phyloP scores from a whole-genome alignment of 2,113 vertebrate genomes.

The Labeo catla region DNA sequence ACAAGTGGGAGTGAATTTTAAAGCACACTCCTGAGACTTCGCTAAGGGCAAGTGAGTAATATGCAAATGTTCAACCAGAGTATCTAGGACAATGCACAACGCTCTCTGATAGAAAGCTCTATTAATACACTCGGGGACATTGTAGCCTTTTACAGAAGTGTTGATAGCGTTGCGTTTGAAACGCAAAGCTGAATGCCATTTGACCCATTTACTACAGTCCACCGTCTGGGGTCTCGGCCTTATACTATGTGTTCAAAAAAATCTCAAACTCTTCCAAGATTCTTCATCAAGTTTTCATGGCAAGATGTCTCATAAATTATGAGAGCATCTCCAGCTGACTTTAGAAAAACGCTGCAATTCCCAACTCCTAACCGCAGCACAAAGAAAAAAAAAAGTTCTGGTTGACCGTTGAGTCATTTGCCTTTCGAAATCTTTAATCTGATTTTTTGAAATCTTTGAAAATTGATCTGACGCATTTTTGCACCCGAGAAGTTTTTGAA shows the following conservation, averaged over 20 bases:
- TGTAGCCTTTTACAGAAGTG: slow-evolving; percentile 58
- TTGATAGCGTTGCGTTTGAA: slow-evolving; percentile 50
- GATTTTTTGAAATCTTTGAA: slow-evolving; percentile 41
- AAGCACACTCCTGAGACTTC: slow-evolving; percentile 71
- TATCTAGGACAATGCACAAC: slow-evolving; percentile 75
- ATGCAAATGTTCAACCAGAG: slow-evolving; percentile 74
- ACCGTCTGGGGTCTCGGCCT: slow-evolving; percentile 60
- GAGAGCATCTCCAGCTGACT: slow-evolving; percentile 67
- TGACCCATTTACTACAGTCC: slow-evolving; percentile 74
- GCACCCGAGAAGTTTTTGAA: neutral
- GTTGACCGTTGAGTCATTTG: slow-evolving; percentile 19
- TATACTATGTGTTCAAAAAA: slow-evolving; percentile 54
- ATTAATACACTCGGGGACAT: slow-evolving; percentile 69
- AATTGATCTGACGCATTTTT: neutral
- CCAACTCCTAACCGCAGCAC: slow-evolving; percentile 63
- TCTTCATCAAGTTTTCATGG: slow-evolving; percentile 76
- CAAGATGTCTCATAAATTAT: slow-evolving; percentile 76
- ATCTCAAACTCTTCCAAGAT: slow-evolving; percentile 72
- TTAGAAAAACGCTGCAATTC: slow-evolving; percentile 63
- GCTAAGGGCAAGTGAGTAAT: slow-evolving; percentile 76
- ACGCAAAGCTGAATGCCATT: slow-evolving; percentile 52
- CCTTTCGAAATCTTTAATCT: slow-evolving; percentile 28
- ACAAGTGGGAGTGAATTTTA: slow-evolving; percentile 71
- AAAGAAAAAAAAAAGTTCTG: slow-evolving; percentile 52
- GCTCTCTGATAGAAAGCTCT: slow-evolving; percentile 70